Base-by-base conservation (phyloP, 2,888 invertebrate species). In the Lepas anatifera region DNA sequence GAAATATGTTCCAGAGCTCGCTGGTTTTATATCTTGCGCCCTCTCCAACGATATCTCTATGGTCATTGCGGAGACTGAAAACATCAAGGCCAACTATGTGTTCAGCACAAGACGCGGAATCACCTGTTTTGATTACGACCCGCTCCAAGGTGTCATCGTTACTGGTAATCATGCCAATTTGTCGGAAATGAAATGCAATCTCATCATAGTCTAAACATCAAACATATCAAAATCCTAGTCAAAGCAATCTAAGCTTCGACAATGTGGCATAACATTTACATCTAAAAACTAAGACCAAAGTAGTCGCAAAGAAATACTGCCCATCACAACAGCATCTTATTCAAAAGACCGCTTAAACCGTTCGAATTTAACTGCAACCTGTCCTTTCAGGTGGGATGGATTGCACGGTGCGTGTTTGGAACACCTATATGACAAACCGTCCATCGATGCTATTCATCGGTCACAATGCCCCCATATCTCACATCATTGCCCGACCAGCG, bases 341-440 rank as follows among this genome's bases (percentile, higher is more conserved):
- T n/a, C n/a, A n/a, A n/a, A n/a, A n/a, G n/a, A n/a, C n/a, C n/a
- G n/a, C n/a, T n/a, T n/a, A n/a, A n/a, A n/a, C n/a, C n/a, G n/a
- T n/a, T n/a, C n/a, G n/a, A n/a, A n/a, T n/a, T n/a, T n/a, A n/a
- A n/a, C n/a, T n/a, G n/a, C n/a, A n/a, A n/a, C n/a, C n/a, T n/a
- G n/a, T n/a, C n/a, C n/a, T n/a, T n/a, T 78, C 80, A 0, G 92
- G 91, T 1, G 88, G 92, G 7, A 86, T 89, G 11, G 92, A 92
- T 79, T 87, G 88, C 75, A 77, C 84, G 69, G 83, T 90, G 37
- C 85, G 90, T 48, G 81, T 90, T 69, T 93, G 92, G 92, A 90
- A 89, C 79, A 86, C 90, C 0, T 89, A 89, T 77, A 86, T 89
- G n/a, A 85, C 88, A 1, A 80, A 81, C 68, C 86, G 87, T 76